These are phyloP conservation scores for Limosa lapponica DNA, from an alignment of 2,797 vertebrate genomes.

Conservation along the genomic window DNA sequence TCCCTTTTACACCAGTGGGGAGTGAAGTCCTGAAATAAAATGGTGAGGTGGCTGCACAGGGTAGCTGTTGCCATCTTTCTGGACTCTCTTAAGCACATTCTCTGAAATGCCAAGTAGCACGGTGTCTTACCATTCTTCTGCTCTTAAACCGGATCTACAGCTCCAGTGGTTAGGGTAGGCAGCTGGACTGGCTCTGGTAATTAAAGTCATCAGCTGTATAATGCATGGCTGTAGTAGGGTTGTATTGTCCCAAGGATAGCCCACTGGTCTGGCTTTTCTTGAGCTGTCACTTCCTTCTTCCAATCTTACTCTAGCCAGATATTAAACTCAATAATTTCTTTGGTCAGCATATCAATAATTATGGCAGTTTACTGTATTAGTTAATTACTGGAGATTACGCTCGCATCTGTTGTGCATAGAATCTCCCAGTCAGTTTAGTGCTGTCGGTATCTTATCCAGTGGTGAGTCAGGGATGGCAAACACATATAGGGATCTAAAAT, in stretches of 20 bases:
- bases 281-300: background rate
- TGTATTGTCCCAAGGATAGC: background rate
- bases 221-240: background rate
- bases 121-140: background rate
- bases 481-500: background rate
- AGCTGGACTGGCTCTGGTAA: background rate
- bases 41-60: background rate
- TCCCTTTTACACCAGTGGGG: background rate
- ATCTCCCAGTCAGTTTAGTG: background rate
- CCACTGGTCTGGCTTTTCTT: background rate
- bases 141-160: background rate
- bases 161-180: background rate
- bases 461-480: background rate
- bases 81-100: background rate
- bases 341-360: background rate
- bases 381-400: background rate
- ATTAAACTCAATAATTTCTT: background rate
- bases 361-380: background rate
- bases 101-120: background rate
- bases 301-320: background rate
- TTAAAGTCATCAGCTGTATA: background rate
- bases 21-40: background rate
- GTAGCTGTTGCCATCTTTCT: background rate
- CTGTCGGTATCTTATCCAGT: background rate
- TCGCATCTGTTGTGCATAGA: background rate